These are phyloP conservation scores for Seriola quinqueradiata DNA, from an alignment of 2,113 vertebrate species.

Conservation along the genomic window DNA sequence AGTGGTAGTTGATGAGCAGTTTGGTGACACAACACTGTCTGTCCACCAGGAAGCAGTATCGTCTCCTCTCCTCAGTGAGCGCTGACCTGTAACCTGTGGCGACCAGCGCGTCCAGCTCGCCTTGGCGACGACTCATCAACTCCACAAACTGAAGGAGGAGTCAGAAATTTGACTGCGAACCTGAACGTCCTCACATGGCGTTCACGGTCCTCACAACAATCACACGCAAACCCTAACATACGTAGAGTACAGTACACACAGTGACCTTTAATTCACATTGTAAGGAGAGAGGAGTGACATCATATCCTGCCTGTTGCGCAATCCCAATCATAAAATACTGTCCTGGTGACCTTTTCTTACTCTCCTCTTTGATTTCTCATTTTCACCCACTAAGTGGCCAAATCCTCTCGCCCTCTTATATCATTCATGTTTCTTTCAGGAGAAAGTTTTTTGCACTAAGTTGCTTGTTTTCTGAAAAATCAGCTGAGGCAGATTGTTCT, in stretches of 20 bases:
- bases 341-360: slow-evolving; percentile 42
- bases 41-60: slow-evolving; percentile 90
- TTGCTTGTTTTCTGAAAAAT: slow-evolving; percentile 61
- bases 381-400: background rate
- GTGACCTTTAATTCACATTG: slow-evolving; percentile 57
- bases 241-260: background rate
- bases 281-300: slow-evolving; percentile 35
- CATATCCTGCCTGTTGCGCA: slow-evolving; percentile 63
- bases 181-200: background rate
- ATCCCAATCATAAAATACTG: slow-evolving; percentile 10
- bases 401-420: slow-evolving; percentile 52
- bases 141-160: slow-evolving; percentile 85
- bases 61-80: slow-evolving; percentile 88
- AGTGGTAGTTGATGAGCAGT: slow-evolving; percentile 88
- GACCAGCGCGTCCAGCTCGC: slow-evolving; percentile 87
- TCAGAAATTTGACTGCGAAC: slow-evolving; percentile 8
- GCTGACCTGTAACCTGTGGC: slow-evolving; percentile 88
- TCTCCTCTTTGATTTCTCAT: slow-evolving; percentile 3
- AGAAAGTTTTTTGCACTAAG: slow-evolving; percentile 11
- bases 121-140: slow-evolving; percentile 89
- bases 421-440: slow-evolving; percentile 22
- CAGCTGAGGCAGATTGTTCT: slow-evolving; percentile 67
- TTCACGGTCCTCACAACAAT: background rate
- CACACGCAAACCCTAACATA: background rate
- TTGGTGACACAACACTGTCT: slow-evolving; percentile 90